phyloP scores from a whole-genome alignment of 2,113 vertebrate species.

The Corythoichthys haematopterus region DNA sequence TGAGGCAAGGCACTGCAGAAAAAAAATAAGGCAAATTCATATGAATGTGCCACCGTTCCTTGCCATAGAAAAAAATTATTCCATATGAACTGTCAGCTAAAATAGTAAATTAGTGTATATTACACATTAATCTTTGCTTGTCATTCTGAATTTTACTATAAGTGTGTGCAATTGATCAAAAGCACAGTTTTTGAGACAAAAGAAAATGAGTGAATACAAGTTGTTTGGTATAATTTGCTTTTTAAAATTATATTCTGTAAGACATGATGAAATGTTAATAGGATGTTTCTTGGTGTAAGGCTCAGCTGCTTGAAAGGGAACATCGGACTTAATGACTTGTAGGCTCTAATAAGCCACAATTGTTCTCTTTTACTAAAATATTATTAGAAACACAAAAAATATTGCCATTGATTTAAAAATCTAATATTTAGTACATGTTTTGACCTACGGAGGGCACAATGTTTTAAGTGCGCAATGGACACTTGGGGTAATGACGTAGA shows the following conservation, averaged over 20 bases:
- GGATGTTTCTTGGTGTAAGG: background rate
- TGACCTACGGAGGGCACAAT: no score
- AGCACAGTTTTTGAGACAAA: background rate
- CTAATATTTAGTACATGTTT: no score
- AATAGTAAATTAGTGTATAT: background rate
- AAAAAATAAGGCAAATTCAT: slow-evolving; percentile 34
- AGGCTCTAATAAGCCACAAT: no score
- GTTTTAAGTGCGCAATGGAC: no score
- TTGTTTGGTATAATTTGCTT: background rate
- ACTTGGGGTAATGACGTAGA: no score
- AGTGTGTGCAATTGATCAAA: background rate
- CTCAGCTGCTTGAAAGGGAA: no score
- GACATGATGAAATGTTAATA: background rate
- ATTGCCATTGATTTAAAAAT: no score
- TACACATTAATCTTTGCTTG: background rate
- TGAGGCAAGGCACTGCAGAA: slow-evolving; percentile 49
- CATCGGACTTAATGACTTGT: no score
- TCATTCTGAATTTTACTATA: background rate
- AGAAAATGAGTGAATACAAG: background rate
- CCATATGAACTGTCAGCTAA: background rate
- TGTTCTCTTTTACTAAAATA: no score
- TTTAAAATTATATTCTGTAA: background rate
- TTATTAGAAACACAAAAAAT: no score
- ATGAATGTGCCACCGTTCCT: slow-evolving; percentile 32
- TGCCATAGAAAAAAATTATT: slow-evolving; percentile 14